Conservation (phyloP, 2,113 vertebrate species). For the Amia ocellicauda region DNA sequence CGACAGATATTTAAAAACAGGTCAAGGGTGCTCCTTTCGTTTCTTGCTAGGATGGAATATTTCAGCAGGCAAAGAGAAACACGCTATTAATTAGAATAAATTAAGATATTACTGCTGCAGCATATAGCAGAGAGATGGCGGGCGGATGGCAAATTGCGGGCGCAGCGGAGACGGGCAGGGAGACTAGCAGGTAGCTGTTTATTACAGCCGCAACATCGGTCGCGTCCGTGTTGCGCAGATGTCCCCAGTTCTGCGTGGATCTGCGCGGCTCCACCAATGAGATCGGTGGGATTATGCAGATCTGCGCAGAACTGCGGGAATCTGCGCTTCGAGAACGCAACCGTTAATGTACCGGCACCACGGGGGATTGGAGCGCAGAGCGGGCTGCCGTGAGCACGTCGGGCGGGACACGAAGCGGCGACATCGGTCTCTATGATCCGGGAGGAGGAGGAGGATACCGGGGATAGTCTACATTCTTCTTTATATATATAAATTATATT, state of each 20-base stretch:
- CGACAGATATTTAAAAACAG: neutral
- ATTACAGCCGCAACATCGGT: constrained; percentile 3
- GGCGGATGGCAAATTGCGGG: neutral
- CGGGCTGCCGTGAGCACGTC: neutral
- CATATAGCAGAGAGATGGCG: neutral
- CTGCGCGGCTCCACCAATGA: too few relatives aligned
- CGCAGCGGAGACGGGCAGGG: neutral
- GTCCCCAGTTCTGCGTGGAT: too few relatives aligned
- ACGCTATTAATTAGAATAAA: neutral
- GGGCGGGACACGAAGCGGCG: too few relatives aligned
- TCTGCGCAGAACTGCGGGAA: too few relatives aligned
- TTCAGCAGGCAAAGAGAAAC: neutral
- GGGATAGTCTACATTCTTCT: too few relatives aligned
- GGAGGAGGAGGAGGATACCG: too few relatives aligned
- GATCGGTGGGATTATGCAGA: too few relatives aligned
- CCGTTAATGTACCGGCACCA: neutral
- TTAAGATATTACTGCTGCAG: neutral
- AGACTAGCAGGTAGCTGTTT: neutral
- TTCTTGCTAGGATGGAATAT: neutral
- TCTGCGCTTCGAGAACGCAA: too few relatives aligned
- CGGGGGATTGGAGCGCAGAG: neutral
- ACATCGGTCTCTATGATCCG: too few relatives aligned
- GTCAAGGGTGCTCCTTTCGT: neutral
- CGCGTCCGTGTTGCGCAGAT: too few relatives aligned
- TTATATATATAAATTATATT: too few relatives aligned